Percentiles rank a stretch among this genome's conserved stretches.
These are phyloP conservation scores for Plectropomus leopardus DNA, from an alignment of 2,113 vertebrate species.

Conservation along the genomic window DNA sequence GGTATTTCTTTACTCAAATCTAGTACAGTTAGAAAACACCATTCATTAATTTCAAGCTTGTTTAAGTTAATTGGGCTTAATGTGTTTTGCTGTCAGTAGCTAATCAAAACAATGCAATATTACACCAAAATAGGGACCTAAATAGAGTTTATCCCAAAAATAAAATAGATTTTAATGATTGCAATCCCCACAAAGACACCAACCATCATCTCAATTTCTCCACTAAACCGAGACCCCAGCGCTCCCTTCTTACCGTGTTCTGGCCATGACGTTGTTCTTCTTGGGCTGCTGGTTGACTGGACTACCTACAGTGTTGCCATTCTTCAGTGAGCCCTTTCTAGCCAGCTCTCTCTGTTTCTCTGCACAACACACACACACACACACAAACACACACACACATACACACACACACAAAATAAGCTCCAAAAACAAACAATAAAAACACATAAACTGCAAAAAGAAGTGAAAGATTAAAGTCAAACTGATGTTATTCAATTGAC, in stretches of 20 bases:
- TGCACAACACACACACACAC: constrained; percentile 74
- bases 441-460: constrained; percentile 3
- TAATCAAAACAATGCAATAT: neutral
- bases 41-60: neutral
- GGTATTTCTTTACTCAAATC: neutral
- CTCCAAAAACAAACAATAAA: no score
- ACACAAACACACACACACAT: neutral
- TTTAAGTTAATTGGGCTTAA: neutral
- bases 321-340: constrained; percentile 97
- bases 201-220: neutral
- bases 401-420: neutral
- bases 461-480: neutral
- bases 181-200: neutral
- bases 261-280: constrained; percentile 98
- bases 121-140: neutral
- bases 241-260: constrained; percentile 90
- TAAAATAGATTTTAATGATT: neutral
- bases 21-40: neutral
- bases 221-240: neutral
- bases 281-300: constrained; percentile 99
- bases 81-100: neutral
- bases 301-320: constrained; percentile 90
- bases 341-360: constrained; percentile 98
- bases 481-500: neutral
- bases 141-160: neutral